Conservation (phyloP, 2,888 invertebrate species). For the Stenchaetothrips biformis region DNA sequence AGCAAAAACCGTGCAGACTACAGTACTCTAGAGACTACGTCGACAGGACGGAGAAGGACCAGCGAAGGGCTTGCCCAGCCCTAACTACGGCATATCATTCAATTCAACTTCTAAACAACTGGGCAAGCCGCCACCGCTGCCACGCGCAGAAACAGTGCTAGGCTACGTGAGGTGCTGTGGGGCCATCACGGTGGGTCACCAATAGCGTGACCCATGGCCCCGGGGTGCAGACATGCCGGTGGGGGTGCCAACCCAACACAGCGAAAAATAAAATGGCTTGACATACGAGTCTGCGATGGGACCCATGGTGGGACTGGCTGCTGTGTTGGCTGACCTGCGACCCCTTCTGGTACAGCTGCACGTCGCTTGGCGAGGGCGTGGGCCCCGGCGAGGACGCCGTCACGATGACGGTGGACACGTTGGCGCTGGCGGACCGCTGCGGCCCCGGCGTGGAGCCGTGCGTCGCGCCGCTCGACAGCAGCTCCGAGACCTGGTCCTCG, state of each 20-base stretch:
- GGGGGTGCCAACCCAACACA: neutral
- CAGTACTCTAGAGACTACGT: too few relatives aligned
- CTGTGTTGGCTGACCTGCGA: slow-evolving; percentile 26
- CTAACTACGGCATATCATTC: too few relatives aligned
- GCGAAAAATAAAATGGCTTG: neutral
- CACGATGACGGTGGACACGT: slow-evolving; percentile 38
- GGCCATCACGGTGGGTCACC: neutral
- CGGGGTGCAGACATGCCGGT: too few relatives aligned
- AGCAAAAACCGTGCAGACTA: too few relatives aligned
- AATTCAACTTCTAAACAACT: too few relatives aligned
- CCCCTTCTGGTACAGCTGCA: slow-evolving; percentile 38
- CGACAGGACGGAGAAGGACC: too few relatives aligned
- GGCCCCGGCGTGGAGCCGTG: slow-evolving; percentile 46
- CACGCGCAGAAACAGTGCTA: too few relatives aligned
- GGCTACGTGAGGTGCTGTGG: neutral
- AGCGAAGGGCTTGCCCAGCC: too few relatives aligned
- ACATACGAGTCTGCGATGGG: slow-evolving; percentile 24
- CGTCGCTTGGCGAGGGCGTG: slow-evolving; percentile 37
- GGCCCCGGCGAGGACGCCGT: slow-evolving; percentile 36
- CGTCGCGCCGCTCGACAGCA: slow-evolving; percentile 37
- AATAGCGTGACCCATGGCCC: neutral
- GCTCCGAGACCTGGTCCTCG: slow-evolving; percentile 74
- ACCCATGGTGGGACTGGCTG: neutral
- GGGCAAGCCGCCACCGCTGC: too few relatives aligned
- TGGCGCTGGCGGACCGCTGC: slow-evolving; percentile 44